These are phyloP conservation scores for Triplophysa tibetana DNA, from an alignment of 2,113 vertebrate genomes.

Conservation along the genomic window DNA sequence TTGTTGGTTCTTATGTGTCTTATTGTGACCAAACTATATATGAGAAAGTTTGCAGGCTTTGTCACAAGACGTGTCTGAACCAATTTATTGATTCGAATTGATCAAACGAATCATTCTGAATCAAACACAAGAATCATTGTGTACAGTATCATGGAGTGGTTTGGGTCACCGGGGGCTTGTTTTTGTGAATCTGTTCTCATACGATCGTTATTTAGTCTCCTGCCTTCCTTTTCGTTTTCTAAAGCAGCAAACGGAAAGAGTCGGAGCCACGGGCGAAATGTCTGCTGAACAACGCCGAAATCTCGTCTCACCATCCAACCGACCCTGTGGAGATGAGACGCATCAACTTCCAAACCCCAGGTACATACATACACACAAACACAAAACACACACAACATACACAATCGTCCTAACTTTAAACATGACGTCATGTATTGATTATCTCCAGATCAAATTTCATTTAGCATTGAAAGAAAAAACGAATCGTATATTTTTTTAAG, in stretches of 20 bases:
- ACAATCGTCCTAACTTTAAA: neutral
- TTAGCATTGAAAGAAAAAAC: too few relatives aligned
- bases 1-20: too few relatives aligned
- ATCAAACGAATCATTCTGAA: too few relatives aligned
- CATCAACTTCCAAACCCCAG: conserved; percentile 98
- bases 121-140: too few relatives aligned
- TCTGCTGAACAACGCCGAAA: conserved; percentile 91
- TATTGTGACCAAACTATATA: too few relatives aligned
- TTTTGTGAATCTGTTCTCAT: neutral
- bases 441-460: too few relatives aligned
- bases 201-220: conserved; percentile 1
- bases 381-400: too few relatives aligned
- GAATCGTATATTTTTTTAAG: too few relatives aligned
- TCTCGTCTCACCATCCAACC: conserved; percentile 91
- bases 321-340: conserved; percentile 97
- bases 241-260: conserved; percentile 91
- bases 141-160: too few relatives aligned
- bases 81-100: too few relatives aligned
- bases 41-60: too few relatives aligned
- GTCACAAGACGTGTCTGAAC: too few relatives aligned
- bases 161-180: neutral
- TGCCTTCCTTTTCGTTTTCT: neutral
- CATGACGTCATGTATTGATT: neutral
- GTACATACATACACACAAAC: conserved; percentile 64
- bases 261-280: conserved; percentile 93